These are phyloP conservation scores for Hypomesus transpacificus DNA, from an alignment of 2,113 vertebrate genomes.

Conservation along the genomic window DNA sequence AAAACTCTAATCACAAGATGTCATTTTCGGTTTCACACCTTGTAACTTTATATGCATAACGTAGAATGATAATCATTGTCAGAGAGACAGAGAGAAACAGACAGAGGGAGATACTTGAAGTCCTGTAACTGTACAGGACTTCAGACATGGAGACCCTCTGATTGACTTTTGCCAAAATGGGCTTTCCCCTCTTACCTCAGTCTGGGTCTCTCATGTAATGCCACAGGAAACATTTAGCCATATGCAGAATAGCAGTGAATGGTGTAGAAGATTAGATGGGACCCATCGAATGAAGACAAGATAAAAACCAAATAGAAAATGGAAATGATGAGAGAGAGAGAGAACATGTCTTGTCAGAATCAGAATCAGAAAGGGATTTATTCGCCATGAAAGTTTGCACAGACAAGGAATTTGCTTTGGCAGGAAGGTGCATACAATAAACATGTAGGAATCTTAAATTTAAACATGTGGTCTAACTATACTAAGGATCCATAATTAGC, in stretches of 20 bases:
- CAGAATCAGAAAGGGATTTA: too few relatives aligned
- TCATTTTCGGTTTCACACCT: too few relatives aligned
- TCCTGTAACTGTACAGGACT: not conserved
- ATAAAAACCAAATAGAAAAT: constrained; percentile 8
- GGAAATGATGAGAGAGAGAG: too few relatives aligned
- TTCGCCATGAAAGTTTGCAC: too few relatives aligned
- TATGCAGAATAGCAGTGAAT: constrained; percentile 8
- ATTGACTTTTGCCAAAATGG: constrained; percentile 25
- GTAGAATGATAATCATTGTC: not conserved
- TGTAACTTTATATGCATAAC: not conserved
- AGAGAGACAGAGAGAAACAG: not conserved
- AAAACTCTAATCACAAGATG: too few relatives aligned
- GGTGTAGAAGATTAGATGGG: constrained; percentile 17
- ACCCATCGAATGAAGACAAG: constrained; percentile 40
- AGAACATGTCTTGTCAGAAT: too few relatives aligned
- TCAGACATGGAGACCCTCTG: constrained; percentile 25
- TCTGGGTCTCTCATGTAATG: constrained; percentile 36
- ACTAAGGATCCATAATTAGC: too few relatives aligned
- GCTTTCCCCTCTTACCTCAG: constrained; percentile 20
- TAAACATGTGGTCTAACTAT: too few relatives aligned
- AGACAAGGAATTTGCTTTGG: too few relatives aligned
- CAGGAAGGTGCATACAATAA: too few relatives aligned
- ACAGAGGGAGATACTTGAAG: not conserved
- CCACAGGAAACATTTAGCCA: not conserved
- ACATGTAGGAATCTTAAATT: too few relatives aligned